Conservation (phyloP, 1,140 invertebrate genomes). For the Monochamus saltuarius region DNA sequence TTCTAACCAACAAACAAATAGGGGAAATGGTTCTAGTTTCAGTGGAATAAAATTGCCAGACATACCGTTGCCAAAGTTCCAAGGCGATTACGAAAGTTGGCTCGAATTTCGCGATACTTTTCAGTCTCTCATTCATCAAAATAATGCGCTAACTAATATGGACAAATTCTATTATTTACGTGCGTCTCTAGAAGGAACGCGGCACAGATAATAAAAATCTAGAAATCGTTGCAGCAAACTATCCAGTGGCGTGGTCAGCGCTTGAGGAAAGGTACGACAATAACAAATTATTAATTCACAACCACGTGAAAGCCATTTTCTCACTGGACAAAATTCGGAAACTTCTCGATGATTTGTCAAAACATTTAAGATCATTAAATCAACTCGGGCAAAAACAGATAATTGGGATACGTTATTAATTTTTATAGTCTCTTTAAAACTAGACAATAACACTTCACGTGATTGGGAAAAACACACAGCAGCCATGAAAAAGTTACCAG, state of each 20-base stretch:
- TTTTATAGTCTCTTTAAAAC: neutral
- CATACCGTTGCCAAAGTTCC: too few relatives aligned
- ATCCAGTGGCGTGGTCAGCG: slow-evolving; percentile 26
- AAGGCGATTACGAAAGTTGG: too few relatives aligned
- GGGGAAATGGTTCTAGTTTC: too few relatives aligned
- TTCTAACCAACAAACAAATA: too few relatives aligned
- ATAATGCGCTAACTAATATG: neutral
- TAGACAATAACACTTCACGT: neutral
- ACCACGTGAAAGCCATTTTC: slow-evolving; percentile 22
- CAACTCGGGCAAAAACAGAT: slow-evolving; percentile 28
- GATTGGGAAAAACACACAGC: neutral
- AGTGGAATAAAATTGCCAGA: too few relatives aligned
- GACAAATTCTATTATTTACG: slow-evolving; percentile 31
- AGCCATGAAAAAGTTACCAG: too few relatives aligned
- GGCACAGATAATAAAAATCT: slow-evolving; percentile 22
- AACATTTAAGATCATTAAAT: slow-evolving; percentile 28
- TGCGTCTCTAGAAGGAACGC: slow-evolving; percentile 21
- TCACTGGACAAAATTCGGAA: slow-evolving; percentile 16
- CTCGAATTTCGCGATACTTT: too few relatives aligned
- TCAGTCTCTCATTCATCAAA: slow-evolving; percentile 10
- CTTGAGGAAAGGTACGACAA: slow-evolving; percentile 34
- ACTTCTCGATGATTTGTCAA: slow-evolving; percentile 21
- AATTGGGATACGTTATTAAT: slow-evolving; percentile 36
- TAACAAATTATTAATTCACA: slow-evolving; percentile 24
- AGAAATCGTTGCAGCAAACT: slow-evolving; percentile 30